Evolutionary conservation across 2,888 invertebrate genomes (phyloP).

Genomic region (Listrodromus nycthemerus): DNA sequence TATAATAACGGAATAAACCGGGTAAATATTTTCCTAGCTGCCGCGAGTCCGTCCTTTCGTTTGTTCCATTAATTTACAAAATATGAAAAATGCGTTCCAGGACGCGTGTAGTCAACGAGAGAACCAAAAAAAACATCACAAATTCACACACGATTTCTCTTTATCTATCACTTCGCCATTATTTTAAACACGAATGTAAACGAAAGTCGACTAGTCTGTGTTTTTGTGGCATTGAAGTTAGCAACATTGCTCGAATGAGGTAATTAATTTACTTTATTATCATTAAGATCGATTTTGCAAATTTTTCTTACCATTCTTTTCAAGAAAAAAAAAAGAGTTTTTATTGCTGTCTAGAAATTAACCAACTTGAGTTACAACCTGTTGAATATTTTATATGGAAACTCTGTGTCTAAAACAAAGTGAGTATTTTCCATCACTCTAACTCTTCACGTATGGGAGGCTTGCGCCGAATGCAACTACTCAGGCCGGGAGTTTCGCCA

Average conservation of each 20-base stretch:
- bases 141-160: constrained; percentile 32
- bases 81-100: constrained; percentile 9
- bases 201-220: neutral
- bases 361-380: neutral
- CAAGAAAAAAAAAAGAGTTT: no score
- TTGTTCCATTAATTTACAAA: constrained; percentile 40
- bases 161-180: neutral
- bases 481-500: no score
- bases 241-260: neutral
- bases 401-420: no score
- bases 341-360: no score
- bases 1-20: constrained; percentile 33
- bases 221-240: neutral
- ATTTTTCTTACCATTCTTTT: no score
- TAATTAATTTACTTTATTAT: neutral
- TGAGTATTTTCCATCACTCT: no score
- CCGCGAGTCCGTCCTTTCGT: constrained; percentile 69
- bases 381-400: no score
- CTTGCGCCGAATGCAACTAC: no score
- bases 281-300: neutral
- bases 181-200: constrained; percentile 2
- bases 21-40: constrained; percentile 66
- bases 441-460: no score
- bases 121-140: constrained; percentile 35
- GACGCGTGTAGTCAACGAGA: constrained; percentile 15